A percentile compares a stretch with the other conserved stretches of the same genome.
Evolutionary conservation across 2,888 invertebrate genomes (phyloP).

Genomic region (Watsonalla cultraria): DNA sequence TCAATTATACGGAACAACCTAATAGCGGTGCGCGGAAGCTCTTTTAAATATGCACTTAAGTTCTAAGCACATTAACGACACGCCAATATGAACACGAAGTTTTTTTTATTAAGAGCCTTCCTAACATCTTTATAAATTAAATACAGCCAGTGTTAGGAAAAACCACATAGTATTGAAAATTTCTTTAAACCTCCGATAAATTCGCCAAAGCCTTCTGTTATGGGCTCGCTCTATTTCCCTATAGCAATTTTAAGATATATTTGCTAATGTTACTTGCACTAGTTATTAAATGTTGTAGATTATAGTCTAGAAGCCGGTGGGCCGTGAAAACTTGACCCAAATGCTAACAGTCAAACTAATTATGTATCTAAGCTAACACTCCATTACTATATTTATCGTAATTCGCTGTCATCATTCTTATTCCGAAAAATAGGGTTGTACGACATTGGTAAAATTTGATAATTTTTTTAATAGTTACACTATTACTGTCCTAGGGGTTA

Average conservation of each 20-base stretch:
- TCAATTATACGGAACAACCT: slow-evolving; percentile 13
- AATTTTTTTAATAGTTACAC: too few relatives aligned
- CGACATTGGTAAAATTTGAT: too few relatives aligned
- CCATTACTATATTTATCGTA: too few relatives aligned
- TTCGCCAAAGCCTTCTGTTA: slow-evolving; percentile 19
- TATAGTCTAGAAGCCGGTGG: slow-evolving; percentile 10
- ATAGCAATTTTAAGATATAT: slow-evolving; percentile 13
- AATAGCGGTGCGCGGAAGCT: slow-evolving; percentile 13
- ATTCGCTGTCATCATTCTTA: too few relatives aligned
- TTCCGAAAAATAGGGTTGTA: too few relatives aligned
- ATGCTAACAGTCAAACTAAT: slow-evolving; percentile 5
- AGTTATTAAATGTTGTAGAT: slow-evolving; percentile 13
- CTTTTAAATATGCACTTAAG: slow-evolving; percentile 5
- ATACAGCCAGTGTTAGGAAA: too few relatives aligned
- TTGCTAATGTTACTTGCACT: slow-evolving; percentile 8
- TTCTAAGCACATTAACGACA: not conserved
- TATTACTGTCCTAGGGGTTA: too few relatives aligned
- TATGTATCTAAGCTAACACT: slow-evolving; percentile 4
- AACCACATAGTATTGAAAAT: too few relatives aligned
- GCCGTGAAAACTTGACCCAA: slow-evolving; percentile 21
- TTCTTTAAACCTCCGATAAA: slow-evolving; percentile 1
- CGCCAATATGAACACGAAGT: not conserved
- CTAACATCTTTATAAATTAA: too few relatives aligned
- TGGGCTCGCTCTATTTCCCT: slow-evolving; percentile 24
- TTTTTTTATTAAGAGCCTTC: not conserved